Evolutionary conservation across 2,113 vertebrate genomes (phyloP).

Genomic region (Romanogobio albipinnatus): DNA sequence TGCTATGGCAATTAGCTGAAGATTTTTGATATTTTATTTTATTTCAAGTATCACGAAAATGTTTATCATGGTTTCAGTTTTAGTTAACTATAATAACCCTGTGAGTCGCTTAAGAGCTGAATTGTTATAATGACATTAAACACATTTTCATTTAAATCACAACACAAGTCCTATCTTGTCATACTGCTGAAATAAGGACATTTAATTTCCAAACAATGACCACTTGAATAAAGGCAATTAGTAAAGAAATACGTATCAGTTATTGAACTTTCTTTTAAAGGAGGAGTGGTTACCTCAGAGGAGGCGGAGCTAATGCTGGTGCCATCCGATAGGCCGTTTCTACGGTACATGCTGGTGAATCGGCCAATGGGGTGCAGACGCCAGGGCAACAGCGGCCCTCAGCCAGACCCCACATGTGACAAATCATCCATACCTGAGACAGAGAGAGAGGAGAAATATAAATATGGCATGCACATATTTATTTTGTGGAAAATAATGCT

Average conservation of each 20-base stretch:
- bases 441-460: neutral
- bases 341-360: conserved; percentile 74
- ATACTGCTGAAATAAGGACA: neutral
- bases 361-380: conserved; percentile 45
- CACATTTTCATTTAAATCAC: neutral
- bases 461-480: no score
- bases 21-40: neutral
- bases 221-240: neutral
- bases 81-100: neutral
- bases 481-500: no score
- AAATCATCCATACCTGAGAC: conserved; percentile 67
- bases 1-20: neutral
- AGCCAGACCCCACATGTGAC: conserved; percentile 66
- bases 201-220: neutral
- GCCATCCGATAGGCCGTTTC: conserved; percentile 73
- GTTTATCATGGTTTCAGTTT: neutral
- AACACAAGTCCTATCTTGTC: neutral
- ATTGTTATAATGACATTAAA: neutral
- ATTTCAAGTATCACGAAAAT: neutral
- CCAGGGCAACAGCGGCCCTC: conserved; percentile 61
- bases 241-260: neutral
- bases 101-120: neutral
- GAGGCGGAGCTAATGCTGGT: conserved; percentile 72
- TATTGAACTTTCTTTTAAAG: neutral
- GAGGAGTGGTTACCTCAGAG: conserved; percentile 66